These are phyloP conservation scores for Habropoda laboriosa DNA, from an alignment of 1,140 invertebrate genomes.

Conservation along the genomic window DNA sequence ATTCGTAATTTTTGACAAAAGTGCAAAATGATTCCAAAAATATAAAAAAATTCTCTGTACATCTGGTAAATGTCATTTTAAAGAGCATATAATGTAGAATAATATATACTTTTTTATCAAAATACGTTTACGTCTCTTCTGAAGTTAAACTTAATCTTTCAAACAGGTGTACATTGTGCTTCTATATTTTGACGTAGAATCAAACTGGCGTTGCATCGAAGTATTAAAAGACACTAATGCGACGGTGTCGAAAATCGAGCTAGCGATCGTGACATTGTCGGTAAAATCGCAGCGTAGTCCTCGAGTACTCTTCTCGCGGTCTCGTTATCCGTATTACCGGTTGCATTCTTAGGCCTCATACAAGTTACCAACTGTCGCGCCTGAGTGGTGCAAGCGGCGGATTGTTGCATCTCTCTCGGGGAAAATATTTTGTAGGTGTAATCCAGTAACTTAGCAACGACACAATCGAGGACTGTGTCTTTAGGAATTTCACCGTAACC, in stretches of 20 bases:
- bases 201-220: too few relatives aligned
- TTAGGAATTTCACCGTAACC: constrained; percentile 65
- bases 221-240: too few relatives aligned
- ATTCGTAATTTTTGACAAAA: too few relatives aligned
- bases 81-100: too few relatives aligned
- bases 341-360: constrained; percentile 43
- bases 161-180: too few relatives aligned
- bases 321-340: constrained; percentile 37
- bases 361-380: constrained; percentile 61
- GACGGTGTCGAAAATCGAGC: constrained; percentile 14
- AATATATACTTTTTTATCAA: neutral
- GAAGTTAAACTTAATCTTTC: too few relatives aligned
- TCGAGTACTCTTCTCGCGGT: constrained; percentile 52
- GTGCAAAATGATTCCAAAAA: too few relatives aligned
- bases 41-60: too few relatives aligned
- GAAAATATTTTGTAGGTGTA: constrained; percentile 50
- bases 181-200: too few relatives aligned
- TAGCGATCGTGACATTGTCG: constrained; percentile 23
- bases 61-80: too few relatives aligned
- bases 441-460: constrained; percentile 64
- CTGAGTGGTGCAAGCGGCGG: constrained; percentile 44
- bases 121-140: too few relatives aligned
- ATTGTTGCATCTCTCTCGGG: neutral
- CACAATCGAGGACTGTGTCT: constrained; percentile 72
- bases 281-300: constrained; percentile 50